Evolutionary conservation across 2,797 vertebrate genomes (phyloP), one percentile per base, ranked within the genome.

Genomic region (Pangasius macronema): DNA sequence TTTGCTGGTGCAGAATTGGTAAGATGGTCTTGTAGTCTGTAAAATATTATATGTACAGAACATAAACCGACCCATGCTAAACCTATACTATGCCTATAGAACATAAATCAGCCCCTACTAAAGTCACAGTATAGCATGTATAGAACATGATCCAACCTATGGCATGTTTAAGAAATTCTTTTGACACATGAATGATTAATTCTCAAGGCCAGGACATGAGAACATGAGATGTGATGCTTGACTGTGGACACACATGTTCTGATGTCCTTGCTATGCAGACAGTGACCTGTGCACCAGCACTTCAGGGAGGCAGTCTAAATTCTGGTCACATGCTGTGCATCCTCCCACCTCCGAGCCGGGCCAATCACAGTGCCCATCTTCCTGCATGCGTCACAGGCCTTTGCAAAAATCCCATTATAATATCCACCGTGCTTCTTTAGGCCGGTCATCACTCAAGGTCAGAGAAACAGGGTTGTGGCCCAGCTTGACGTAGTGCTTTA

Each of bases 271-370:
- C 33, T 49, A 85, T 80, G 65, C 87, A 91, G 70, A 59, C 75
- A 85, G 83, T 80, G 65, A 89, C 86, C 84, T 86, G 83, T 73
- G 79, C 36, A 83, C 33, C 59, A 88, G 79, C 86, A 88, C 87
- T 76, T 81, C 73, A 57, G 88, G 89, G 80, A 90, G 88, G 67
- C 89, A 92, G 91, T 94, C 92, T 93, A 90, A 91, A 94, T 92
- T 92, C 93, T 85, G 77, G 86, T 95, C 93, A 94, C 93, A 94
- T 90, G 87, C 89, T 42, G 73, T 87, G 30, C 72, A 36, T 89
- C 88, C 93, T 91, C 90, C 94, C 91, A 88, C 90, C 88, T 91
- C 86, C 68, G 49, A 63, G 22, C 90, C 91, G 89, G 88, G 87
- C 92, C 91, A 91, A 92, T 95, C 90, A 89, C 88, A 92, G 86